Base-by-base conservation (phyloP, 35 echinoderm and acorn worm species). In the Apostichopus japonicus region DNA sequence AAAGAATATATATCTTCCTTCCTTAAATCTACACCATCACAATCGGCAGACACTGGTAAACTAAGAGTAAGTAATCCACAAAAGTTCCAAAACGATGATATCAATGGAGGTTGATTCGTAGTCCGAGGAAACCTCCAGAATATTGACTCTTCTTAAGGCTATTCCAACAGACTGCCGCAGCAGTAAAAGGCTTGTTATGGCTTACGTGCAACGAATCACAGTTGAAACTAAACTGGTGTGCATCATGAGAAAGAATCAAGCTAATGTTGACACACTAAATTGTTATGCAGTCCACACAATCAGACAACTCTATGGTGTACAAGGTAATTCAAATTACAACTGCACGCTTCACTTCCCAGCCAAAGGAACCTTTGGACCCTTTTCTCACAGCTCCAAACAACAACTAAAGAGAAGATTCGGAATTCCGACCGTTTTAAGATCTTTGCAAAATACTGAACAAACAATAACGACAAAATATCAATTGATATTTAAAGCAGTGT, bases 311-410 rank as follows among this genome's bases (percentile, higher is more conserved):
- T 14, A 3, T 53, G 54, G 6, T 19, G 11, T 67, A 67, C 19
- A 67, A 67, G 63, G 63, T 19, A 67, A 10, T 15, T 67, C 63
- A 67, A 67, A 67, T 67, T 54, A 54, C 24, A n/a, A 83, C 54
- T 83, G 79, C 79, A 83, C 54, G 79, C 79, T 54, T 83, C 33
- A 83, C 16, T 83, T 54, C 33, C 33, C 54, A 54, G 79, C 79
- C 53, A 55, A 83, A 55, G 54, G 9, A 33, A 83, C 79, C 79
- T 83, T 83, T 83, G 79, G 17, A 83, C 79, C 79, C 79, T 53
- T 54, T 83, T 83, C 17, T 83, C 10, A 21, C 19, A 19, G 63
- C 63, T 67, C 11, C 0, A 0, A 19, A 54, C 52, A 54, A 14
- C 44, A 83, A 52, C 79, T 55, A 54, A 83, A 19, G 55, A 55